phyloP scores from a whole-genome alignment of 2,797 vertebrate genomes.

The Hydrophis major region DNA sequence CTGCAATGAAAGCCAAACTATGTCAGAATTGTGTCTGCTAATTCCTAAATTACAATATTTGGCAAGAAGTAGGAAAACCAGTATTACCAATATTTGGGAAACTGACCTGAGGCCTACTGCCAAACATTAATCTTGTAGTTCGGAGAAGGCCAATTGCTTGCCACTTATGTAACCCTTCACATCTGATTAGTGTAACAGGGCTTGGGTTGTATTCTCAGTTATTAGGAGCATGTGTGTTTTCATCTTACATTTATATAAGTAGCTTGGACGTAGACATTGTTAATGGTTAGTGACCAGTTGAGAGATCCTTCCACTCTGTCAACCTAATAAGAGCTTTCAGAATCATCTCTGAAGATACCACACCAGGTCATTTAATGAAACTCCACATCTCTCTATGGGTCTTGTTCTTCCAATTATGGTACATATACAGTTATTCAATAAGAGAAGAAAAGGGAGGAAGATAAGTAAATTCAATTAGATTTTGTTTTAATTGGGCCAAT shows the following conservation, averaged over 20 bases:
- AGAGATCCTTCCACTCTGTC: background rate
- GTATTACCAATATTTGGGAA: background rate
- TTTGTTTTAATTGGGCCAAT: background rate
- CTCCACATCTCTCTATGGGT: background rate
- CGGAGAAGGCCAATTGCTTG: background rate
- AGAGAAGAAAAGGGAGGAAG: background rate
- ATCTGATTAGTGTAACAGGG: background rate
- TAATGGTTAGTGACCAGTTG: constrained; percentile 22
- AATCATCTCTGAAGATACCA: background rate
- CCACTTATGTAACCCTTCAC: background rate
- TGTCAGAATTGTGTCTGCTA: background rate
- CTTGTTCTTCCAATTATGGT: background rate
- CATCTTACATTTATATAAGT: constrained; percentile 17
- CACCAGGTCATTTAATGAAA: background rate
- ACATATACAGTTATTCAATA: background rate
- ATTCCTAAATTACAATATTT: background rate
- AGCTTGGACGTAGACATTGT: constrained; percentile 1
- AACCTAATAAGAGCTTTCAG: constrained; percentile 8
- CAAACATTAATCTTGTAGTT: background rate
- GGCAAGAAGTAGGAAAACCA: background rate
- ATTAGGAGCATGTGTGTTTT: background rate
- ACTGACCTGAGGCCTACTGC: background rate
- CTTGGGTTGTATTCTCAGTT: background rate
- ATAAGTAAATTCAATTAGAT: background rate
- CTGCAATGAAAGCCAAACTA: background rate